Conservation (phyloP, 2,113 vertebrate species). For the Melanocharis versteri region DNA sequence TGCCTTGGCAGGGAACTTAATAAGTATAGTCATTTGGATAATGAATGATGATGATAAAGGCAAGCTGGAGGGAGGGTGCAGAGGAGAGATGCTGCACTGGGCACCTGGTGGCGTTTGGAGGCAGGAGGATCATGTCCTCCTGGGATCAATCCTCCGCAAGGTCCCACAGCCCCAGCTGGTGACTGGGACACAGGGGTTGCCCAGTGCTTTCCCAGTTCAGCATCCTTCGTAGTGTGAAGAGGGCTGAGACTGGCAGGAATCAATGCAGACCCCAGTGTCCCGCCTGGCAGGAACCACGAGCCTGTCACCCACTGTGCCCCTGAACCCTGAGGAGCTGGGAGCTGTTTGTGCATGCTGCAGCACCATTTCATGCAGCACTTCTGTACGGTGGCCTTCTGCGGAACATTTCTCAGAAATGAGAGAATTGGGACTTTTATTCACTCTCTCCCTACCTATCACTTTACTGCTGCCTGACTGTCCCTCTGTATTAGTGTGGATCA, state of each 20-base stretch:
- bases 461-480: not conserved
- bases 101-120: not conserved
- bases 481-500: not conserved
- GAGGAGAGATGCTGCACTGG: not conserved
- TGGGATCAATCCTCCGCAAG: rapidly evolving
- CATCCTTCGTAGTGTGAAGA: not conserved
- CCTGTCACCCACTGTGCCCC: not conserved
- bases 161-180: not conserved
- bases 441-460: not conserved
- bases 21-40: slow-evolving; percentile 61
- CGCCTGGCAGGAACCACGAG: not conserved
- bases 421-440: not conserved
- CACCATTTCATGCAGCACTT: not conserved
- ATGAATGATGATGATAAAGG: slow-evolving; percentile 45
- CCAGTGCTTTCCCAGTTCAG: not conserved
- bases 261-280: not conserved
- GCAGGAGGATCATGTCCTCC: not conserved
- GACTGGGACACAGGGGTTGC: not conserved
- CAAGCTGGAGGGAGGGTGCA: not conserved
- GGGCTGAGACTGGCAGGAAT: not conserved
- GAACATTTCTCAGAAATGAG: not conserved
- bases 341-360: rapidly evolving
- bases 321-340: not conserved
- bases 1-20: slow-evolving; percentile 45
- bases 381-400: not conserved